A percentile compares a stretch with the other conserved stretches of the same genome.
These are phyloP conservation scores for Xenopus laevis DNA, from an alignment of 2,113 vertebrate species.

Conservation along the genomic window DNA sequence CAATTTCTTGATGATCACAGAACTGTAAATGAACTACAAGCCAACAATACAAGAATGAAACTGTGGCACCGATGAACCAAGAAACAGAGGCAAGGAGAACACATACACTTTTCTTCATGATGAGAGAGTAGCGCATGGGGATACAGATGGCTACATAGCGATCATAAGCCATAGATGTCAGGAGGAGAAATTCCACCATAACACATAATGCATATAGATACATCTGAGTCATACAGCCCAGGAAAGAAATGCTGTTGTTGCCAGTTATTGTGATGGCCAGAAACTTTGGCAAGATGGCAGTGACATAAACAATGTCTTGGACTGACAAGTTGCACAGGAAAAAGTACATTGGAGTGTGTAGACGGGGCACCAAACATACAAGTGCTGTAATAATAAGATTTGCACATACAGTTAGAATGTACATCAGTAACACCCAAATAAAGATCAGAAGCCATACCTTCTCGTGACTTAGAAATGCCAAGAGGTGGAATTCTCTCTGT, in stretches of 20 bases:
- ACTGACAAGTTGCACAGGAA: constrained; percentile 8
- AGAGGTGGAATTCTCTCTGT: constrained; percentile 3
- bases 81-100: constrained; percentile 6
- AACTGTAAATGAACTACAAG: constrained; percentile 27
- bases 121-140: constrained; percentile 39
- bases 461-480: background rate
- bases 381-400: background rate
- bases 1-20: constrained; percentile 37
- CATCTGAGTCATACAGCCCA: constrained; percentile 44
- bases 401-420: background rate
- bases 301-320: constrained; percentile 3
- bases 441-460: background rate
- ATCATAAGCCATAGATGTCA: constrained; percentile 50
- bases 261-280: background rate
- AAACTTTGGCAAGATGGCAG: background rate
- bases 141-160: constrained; percentile 50
- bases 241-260: constrained; percentile 36
- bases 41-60: constrained; percentile 42
- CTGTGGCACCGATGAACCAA: constrained; percentile 27
- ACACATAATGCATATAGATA: constrained; percentile 46
- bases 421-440: background rate
- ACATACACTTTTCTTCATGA: constrained; percentile 43
- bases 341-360: constrained; percentile 20
- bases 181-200: constrained; percentile 41
- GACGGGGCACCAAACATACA: background rate